Base-by-base conservation (phyloP, 1,140 invertebrate species). In the Paramacrobiotus metropolitanus region DNA sequence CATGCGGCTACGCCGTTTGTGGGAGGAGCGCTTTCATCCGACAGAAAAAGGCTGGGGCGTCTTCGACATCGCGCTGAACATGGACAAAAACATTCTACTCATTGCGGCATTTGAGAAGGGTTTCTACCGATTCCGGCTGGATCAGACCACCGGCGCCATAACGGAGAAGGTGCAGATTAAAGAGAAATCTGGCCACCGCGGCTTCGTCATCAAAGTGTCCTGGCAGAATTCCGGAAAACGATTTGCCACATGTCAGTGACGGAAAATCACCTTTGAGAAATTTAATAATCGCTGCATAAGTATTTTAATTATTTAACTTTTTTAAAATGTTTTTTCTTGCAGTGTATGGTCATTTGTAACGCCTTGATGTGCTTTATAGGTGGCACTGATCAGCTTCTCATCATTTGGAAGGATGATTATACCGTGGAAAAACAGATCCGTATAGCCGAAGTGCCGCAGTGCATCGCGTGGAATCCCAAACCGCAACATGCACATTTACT, bases 31-130 rank as follows among this genome's bases (percentile, higher is more conserved):
- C 4, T 55, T 55, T 24, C 24, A 55, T 55, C 48, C 48, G 48
- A 28, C 48, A 4, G 48, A 55, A 4, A 15, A 28, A 15, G 48
- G 48, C 24, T 55, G 48, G 48, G 48, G 48, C 4, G 24, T 55
- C 24, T 28, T 55, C 24, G 48, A 55, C 24, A 55, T 55, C 48
- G 48, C 15, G 9, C 48, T 55, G 9, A 4, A 55, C 24, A 9
- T 24, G 4, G 24, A 55, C 4, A 55, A 55, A 24, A 9, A 24
- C 15, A 55, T 28, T 24, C 24, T 55, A 24, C 48, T 55, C 9
- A 55, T 55, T 24, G 48, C 48, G 4, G 48, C 48, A 28, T 55
- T 55, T 55, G 48, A 55, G 24, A 55, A 55, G 24, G 48, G 48
- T 28, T 55, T 55, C 4, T 24, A 55, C 9, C 48, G 48, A 9